Base-by-base conservation (phyloP, 2,113 vertebrate genomes). In the Eretmochelys imbricata region DNA sequence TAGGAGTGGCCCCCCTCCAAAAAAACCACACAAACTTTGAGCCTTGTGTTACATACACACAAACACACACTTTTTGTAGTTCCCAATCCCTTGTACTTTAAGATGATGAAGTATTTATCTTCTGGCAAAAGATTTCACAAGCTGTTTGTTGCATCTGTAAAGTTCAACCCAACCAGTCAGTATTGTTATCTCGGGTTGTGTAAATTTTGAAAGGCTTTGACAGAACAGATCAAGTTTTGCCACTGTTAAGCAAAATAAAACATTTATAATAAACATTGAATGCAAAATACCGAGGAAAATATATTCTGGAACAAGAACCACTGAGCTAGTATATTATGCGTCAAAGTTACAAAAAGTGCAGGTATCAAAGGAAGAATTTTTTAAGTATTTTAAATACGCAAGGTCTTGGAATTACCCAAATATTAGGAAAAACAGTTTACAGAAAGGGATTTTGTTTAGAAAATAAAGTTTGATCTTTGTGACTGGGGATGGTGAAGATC, bases 341-440 rank as follows among this genome's bases (percentile, higher is more conserved):
- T 93, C 75, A 84, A 90, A 53, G 48, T 89, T 82, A 85, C 49
- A 80, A 87, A 93, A 76, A 48, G 9, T 27, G 10, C 35, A 11
- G n/a, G 46, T 95, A 48, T 69, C 42, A 91, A 82, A 78, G 22
- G 38, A 69, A 93, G 49, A 48, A 24, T 83, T 96, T 93, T 88
- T 95, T 79, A 59, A 91, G 59, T 13, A 5, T 90, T 91, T 89
- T 72, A 86, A 78, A 65, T 5, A 3, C 46, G 6, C 38, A 89
- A 78, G 24, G 20, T 51, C 86, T 94, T 94, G 27, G 13, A 83
- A 27, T 59, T 87, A 35, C 8, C 53, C 12, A 69, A 24, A 19
- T 19, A 6, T 83, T 88, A 9, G 2, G 55, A 85, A 78, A 1
- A 81, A 12, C 19, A 83, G 49, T 50, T 65, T 85, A 16, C 85